Evolutionary conservation across 2,113 vertebrate species (phyloP).

Genomic region (Piliocolobus tephrosceles): DNA sequence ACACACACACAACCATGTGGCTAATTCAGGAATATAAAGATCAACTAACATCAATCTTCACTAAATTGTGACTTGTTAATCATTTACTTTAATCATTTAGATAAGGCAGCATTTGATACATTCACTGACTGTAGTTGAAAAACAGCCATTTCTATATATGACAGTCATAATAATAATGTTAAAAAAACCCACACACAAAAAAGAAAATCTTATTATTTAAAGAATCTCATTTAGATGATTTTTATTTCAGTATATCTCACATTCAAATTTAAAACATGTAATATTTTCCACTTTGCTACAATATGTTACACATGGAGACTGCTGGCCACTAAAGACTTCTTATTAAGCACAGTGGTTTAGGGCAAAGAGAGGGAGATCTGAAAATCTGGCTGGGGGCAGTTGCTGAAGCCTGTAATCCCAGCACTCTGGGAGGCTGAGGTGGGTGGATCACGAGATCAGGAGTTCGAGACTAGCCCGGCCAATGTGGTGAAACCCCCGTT

Average conservation of each 20-base stretch:
- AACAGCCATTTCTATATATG: not conserved
- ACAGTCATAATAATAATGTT: no score
- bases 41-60: not conserved
- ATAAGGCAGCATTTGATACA: not conserved
- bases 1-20: not conserved
- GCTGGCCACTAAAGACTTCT: no score
- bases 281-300: not conserved
- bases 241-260: not conserved
- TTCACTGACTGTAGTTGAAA: not conserved
- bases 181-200: not conserved
- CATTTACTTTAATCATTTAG: no score
- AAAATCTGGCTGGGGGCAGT: no score
- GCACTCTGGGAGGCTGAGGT: no score
- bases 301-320: not conserved
- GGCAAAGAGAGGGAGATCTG: not conserved
- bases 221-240: not conserved
- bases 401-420: no score
- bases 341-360: not conserved
- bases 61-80: not conserved
- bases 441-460: no score
- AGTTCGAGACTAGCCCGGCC: no score
- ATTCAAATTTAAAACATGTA: not conserved
- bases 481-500: no score
- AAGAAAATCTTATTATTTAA: not conserved
- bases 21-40: not conserved